These are phyloP conservation scores for Dendronephthya gigantea DNA, from an alignment of 64 coral and sea anemone genomes.

Conservation along the genomic window DNA sequence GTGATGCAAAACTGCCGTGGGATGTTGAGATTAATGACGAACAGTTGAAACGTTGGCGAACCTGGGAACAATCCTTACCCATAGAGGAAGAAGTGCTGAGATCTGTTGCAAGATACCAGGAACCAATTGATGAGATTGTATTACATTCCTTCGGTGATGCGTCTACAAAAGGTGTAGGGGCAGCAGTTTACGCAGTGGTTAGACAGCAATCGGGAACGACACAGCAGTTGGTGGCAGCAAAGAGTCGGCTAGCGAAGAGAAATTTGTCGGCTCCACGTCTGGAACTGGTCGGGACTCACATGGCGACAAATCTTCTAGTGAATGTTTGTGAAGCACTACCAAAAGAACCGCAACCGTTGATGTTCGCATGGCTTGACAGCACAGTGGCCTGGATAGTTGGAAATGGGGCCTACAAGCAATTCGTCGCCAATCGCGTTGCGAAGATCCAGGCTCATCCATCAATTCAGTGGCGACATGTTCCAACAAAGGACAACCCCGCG, in stretches of 20 bases:
- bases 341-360: neutral
- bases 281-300: neutral
- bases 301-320: neutral
- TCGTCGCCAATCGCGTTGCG: conserved; percentile 24
- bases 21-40: neutral
- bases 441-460: conserved; percentile 22
- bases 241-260: neutral
- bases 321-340: conserved; percentile 17
- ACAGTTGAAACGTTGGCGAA: neutral
- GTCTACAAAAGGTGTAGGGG: neutral
- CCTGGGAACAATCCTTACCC: neutral
- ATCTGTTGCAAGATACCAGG: neutral
- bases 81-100: neutral
- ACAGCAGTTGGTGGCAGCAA: neutral
- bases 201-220: neutral
- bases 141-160: neutral
- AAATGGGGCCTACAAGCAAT: conserved; percentile 24
- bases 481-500: conserved; percentile 33
- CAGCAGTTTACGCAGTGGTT: neutral
- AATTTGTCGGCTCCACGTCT: neutral
- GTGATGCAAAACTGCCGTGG: neutral
- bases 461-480: conserved; percentile 24
- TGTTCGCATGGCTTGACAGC: conserved; percentile 23
- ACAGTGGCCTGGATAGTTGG: conserved; percentile 5
- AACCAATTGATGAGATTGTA: neutral